Base-by-base conservation (phyloP, 2,888 invertebrate genomes). In the Osmoderma eremita region DNA sequence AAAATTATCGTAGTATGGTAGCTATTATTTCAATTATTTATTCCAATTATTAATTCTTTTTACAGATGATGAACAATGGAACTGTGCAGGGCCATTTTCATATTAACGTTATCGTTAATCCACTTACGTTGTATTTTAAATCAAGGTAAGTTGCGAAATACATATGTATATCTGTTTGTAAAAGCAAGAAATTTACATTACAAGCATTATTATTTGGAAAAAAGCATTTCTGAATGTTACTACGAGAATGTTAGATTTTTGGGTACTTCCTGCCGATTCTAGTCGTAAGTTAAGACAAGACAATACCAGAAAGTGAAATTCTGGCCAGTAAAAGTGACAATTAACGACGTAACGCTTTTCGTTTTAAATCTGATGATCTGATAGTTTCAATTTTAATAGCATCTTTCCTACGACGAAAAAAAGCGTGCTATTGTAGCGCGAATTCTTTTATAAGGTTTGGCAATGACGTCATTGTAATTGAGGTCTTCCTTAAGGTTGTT, bases 1-100 rank as follows among this genome's bases (percentile, higher is more conserved):
- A n/a, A n/a, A n/a, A n/a, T n/a, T n/a, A n/a, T n/a, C n/a, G n/a
- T n/a, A n/a, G n/a, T n/a, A n/a, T n/a, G n/a, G 30, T 6, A 30
- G 8, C 1, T 30, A 3, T 30, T 8, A 30, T 30, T 3, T 30
- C 30, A 30, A 30, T 30, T n/a, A n/a, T n/a, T n/a, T n/a, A n/a
- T n/a, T n/a, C n/a, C n/a, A n/a, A n/a, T n/a, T n/a, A n/a, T 6
- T 30, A 30, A 30, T 69, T 65, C 72, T 71, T 70, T 42, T 78
- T 78, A 39, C 75, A 79, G 79, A 78, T 79, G 79, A 70, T 72
- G 70, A 70, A 74, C 72, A 63, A 79, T 78, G 78, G 78, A 76
- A 69, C 70, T 73, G 68, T 75, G 74, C 72, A 72, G 69, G 58
- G 67, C 69, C 69, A 72, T 74, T 71, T 72, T 71, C 61, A 72